These are phyloP conservation scores for Corydoras maculifer DNA, from an alignment of 2,113 vertebrate genomes.

Conservation along the genomic window DNA sequence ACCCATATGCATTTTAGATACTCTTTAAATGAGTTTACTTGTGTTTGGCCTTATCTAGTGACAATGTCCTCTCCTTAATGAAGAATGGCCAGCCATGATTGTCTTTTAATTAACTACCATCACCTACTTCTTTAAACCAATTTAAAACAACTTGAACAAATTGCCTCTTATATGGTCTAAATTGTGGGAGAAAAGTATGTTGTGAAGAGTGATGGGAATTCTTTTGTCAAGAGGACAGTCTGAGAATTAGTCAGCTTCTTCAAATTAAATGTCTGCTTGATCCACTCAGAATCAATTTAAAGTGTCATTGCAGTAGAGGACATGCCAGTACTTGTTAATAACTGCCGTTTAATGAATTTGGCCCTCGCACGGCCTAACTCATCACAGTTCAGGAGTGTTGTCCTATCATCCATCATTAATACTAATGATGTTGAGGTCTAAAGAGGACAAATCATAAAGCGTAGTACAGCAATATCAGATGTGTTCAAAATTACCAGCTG, in stretches of 20 bases:
- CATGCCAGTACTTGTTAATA: constrained; percentile 42
- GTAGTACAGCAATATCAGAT: constrained; percentile 23
- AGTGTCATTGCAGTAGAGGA: constrained; percentile 39
- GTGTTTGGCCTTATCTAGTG: constrained; percentile 37
- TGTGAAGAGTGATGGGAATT: constrained; percentile 38
- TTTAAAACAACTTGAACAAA: constrained; percentile 45
- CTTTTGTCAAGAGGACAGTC: constrained; percentile 44
- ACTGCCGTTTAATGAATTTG: constrained; percentile 43
- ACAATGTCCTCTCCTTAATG: constrained; percentile 38
- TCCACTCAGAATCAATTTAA: constrained; percentile 46
- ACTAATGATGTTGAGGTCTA: constrained; percentile 40
- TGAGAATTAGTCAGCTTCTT: constrained; percentile 31
- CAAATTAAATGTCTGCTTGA: constrained; percentile 45
- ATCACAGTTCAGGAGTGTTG: constrained; percentile 28
- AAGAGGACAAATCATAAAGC: constrained; percentile 25
- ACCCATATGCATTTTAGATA: not conserved
- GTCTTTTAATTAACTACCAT: constrained; percentile 47
- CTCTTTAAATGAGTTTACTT: constrained; percentile 6
- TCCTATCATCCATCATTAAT: constrained; percentile 35
- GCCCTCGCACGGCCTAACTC: constrained; percentile 37
- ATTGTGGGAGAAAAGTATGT: constrained; percentile 33
- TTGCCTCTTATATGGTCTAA: constrained; percentile 41
- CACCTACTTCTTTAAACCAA: constrained; percentile 42
- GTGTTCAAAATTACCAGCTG: constrained; percentile 10
- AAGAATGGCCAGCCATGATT: constrained; percentile 39